A percentile compares a stretch with the other conserved stretches of the same genome.
phyloP scores from a whole-genome alignment of 2,888 invertebrate genomes.

The Plebejus anna region DNA sequence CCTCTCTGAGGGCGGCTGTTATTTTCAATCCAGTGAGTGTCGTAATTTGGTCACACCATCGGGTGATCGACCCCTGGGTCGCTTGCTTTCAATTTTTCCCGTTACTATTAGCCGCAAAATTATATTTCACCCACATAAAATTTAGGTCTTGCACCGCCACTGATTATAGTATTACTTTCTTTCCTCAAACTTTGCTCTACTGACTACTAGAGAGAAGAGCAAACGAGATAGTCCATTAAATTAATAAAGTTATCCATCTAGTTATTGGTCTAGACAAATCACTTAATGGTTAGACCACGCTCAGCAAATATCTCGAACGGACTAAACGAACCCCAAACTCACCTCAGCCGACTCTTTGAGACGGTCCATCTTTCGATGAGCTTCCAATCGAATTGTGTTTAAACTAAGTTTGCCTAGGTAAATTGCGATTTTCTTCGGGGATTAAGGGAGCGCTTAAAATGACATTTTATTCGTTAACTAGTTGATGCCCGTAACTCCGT shows the following conservation, averaged over 20 bases:
- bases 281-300: constrained; percentile 53
- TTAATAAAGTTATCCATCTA: background rate
- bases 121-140: no score
- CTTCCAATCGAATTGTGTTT: constrained; percentile 37
- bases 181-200: background rate
- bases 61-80: no score
- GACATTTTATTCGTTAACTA: background rate
- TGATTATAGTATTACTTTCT: background rate
- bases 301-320: constrained; percentile 45
- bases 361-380: constrained; percentile 37
- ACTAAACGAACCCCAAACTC: constrained; percentile 53
- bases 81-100: no score
- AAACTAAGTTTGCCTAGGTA: constrained; percentile 28
- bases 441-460: background rate
- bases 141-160: no score
- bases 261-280: constrained; percentile 42
- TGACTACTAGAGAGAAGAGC: no score
- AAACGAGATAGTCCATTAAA: background rate
- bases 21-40: no score
- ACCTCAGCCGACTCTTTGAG: constrained; percentile 41
- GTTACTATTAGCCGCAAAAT: no score
- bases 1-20: no score
- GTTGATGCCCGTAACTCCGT: no score
- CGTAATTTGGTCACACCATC: no score
- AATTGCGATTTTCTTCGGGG: constrained; percentile 9